These are phyloP conservation scores for Rhagium mordax DNA, from an alignment of 2,888 invertebrate genomes.

Conservation along the genomic window DNA sequence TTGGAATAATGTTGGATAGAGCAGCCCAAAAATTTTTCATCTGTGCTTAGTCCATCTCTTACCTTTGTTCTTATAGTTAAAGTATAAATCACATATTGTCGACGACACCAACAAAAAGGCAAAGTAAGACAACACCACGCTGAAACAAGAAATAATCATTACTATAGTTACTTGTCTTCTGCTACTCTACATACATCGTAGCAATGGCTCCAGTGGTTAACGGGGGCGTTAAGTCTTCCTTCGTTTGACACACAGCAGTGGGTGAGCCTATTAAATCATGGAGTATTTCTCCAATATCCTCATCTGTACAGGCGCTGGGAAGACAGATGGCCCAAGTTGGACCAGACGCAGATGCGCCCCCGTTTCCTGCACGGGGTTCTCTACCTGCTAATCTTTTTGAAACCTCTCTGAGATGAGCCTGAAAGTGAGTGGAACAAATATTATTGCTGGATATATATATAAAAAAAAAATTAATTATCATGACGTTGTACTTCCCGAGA, in stretches of 20 bases:
- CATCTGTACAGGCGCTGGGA: slow-evolving; percentile 48
- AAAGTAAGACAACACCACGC: not conserved
- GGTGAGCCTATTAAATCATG: slow-evolving; percentile 39
- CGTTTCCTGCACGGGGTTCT: no score
- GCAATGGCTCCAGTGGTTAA: slow-evolving; percentile 48
- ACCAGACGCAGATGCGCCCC: no score
- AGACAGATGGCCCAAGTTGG: no score
- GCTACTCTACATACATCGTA: slow-evolving; percentile 47
- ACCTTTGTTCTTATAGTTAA: not conserved
- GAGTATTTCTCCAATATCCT: slow-evolving; percentile 68
- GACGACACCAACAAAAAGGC: not conserved
- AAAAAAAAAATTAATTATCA: no score
- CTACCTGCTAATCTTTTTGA: no score
- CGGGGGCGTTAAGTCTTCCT: slow-evolving; percentile 46
- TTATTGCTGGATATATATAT: no score
- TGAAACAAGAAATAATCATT: not conserved
- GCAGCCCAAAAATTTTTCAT: no score
- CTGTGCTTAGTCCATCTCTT: no score
- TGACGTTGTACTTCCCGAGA: no score
- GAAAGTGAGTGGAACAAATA: no score
- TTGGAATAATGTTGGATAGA: no score
- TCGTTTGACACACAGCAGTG: slow-evolving; percentile 48
- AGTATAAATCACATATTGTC: not conserved
- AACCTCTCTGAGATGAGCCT: no score
- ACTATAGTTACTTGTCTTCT: not conserved